A percentile compares a stretch with the other conserved stretches of the same genome.
Conservation (phyloP, 2,797 vertebrate genomes). For the Mycteria americana region DNA sequence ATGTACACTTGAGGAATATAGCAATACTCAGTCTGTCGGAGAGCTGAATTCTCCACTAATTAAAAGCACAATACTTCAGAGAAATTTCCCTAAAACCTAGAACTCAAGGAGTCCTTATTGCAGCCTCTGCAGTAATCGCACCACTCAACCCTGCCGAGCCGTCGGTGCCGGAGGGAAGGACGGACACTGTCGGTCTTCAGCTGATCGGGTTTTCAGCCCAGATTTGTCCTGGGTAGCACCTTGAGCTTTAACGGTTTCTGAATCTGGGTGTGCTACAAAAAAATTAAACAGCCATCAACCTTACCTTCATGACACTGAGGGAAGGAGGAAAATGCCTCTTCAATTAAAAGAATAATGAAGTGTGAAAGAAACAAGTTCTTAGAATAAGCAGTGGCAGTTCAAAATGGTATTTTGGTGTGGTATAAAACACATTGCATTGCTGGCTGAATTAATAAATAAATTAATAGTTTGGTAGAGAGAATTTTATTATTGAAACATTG, state of each 20-base stretch:
- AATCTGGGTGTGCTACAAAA: neutral
- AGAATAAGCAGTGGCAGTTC: neutral
- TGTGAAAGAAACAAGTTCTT: neutral
- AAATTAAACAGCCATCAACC: neutral
- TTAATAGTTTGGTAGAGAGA: neutral
- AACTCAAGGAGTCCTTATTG: neutral
- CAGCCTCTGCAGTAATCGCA: neutral
- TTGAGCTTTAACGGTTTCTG: neutral
- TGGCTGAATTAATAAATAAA: neutral
- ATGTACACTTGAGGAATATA: neutral
- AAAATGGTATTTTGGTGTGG: neutral
- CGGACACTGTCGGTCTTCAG: rapidly evolving
- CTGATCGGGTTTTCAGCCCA: no score
- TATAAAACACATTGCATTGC: neutral
- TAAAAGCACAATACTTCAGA: neutral
- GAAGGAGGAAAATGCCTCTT: neutral
- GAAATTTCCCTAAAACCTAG: neutral
- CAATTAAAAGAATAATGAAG: neutral
- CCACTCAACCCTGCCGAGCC: rapidly evolving
- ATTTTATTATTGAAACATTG: neutral
- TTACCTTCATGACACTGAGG: neutral
- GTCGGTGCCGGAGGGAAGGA: neutral
- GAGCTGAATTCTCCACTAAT: neutral
- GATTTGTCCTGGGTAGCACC: neutral
- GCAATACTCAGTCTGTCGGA: neutral